Evolutionary conservation across 2,113 vertebrate species (phyloP).

Genomic region (Anas platyrhynchos): DNA sequence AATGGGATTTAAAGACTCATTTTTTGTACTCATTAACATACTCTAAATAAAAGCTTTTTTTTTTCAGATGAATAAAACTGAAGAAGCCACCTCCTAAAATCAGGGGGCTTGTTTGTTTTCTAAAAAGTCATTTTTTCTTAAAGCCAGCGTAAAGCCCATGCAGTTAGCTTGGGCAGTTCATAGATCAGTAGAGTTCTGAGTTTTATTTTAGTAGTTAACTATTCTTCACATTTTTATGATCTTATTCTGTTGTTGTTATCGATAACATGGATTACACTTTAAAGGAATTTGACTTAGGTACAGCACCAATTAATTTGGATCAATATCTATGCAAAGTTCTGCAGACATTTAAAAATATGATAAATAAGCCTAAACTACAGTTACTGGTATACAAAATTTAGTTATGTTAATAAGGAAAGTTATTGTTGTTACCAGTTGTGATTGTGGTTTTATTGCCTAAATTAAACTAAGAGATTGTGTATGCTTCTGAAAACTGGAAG

Average conservation of each 20-base stretch:
- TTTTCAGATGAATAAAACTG: neutral
- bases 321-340: neutral
- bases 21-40: neutral
- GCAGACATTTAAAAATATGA: neutral
- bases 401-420: neutral
- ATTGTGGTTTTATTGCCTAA: neutral
- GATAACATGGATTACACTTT: neutral
- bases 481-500: neutral
- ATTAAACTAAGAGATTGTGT: neutral
- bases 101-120: neutral
- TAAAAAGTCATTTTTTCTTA: neutral
- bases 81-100: neutral
- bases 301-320: neutral
- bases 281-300: neutral
- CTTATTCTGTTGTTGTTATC: neutral
- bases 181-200: neutral
- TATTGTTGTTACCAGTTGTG: neutral
- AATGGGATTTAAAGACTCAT: neutral
- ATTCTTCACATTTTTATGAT: neutral
- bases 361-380: neutral
- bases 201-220: neutral
- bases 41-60: neutral
- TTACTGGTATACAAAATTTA: neutral
- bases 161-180: neutral
- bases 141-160: neutral